Conservation (phyloP, 1,140 invertebrate species). For the Brachystomella parvula region DNA sequence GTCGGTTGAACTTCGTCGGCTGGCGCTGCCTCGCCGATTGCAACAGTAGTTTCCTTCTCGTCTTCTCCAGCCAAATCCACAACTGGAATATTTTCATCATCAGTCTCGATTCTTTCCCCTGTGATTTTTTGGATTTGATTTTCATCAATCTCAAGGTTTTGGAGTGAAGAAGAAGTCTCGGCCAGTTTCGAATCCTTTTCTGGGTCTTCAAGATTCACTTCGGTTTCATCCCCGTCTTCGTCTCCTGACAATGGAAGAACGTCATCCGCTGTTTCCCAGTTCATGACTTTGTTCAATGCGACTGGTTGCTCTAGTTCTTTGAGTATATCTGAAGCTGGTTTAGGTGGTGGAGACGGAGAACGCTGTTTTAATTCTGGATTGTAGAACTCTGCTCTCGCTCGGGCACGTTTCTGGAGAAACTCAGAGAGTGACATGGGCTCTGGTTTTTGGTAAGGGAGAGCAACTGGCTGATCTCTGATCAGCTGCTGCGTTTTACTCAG, state of each 20-base stretch:
- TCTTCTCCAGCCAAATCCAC: too few relatives aligned
- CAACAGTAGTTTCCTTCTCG: too few relatives aligned
- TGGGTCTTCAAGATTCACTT: too few relatives aligned
- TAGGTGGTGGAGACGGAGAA: neutral
- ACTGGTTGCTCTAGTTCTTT: neutral
- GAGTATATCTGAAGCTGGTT: neutral
- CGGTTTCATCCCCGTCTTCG: neutral
- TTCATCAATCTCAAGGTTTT: too few relatives aligned
- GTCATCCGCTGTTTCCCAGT: neutral
- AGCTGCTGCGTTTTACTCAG: conserved; percentile 56
- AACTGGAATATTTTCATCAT: too few relatives aligned
- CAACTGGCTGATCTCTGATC: conserved; percentile 57
- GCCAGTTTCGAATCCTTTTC: too few relatives aligned
- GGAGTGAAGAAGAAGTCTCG: too few relatives aligned
- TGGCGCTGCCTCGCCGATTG: too few relatives aligned
- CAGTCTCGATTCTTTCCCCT: too few relatives aligned
- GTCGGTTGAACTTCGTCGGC: too few relatives aligned
- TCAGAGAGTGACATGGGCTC: conserved; percentile 62
- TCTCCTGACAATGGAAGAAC: neutral
- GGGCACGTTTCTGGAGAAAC: conserved; percentile 51
- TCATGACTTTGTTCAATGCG: neutral
- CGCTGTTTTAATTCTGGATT: neutral
- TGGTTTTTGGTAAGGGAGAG: conserved; percentile 68
- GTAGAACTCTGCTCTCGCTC: conserved; percentile 5
- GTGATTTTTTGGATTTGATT: too few relatives aligned